Evolutionary conservation across 2,888 invertebrate species (phyloP).

Genomic region (Mimas tiliae): DNA sequence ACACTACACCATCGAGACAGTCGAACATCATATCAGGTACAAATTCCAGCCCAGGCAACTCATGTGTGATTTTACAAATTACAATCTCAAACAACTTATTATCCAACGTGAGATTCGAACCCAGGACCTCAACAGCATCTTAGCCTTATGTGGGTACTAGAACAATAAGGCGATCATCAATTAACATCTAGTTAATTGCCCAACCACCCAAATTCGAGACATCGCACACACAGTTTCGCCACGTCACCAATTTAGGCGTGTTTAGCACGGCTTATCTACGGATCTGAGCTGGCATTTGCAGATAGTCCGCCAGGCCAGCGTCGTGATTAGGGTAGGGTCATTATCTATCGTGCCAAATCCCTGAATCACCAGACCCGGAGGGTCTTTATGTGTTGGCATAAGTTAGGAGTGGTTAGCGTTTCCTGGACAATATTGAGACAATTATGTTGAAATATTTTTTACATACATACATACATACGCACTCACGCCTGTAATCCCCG

Average conservation of each 20-base stretch:
- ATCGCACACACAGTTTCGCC: background rate
- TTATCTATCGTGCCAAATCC: slow-evolving; percentile 40
- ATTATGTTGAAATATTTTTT: no score
- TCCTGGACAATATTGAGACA: background rate
- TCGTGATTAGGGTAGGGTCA: slow-evolving; percentile 42
- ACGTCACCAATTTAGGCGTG: slow-evolving; percentile 16
- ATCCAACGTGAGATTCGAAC: no score
- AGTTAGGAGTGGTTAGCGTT: background rate
- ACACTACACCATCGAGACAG: no score
- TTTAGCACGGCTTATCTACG: slow-evolving; percentile 14
- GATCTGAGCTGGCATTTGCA: slow-evolving; percentile 21
- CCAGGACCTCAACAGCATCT: no score
- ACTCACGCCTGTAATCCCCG: no score
- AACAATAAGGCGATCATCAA: background rate
- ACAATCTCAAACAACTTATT: no score
- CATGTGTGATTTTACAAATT: no score
- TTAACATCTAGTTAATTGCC: background rate
- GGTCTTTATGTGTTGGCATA: slow-evolving; percentile 40
- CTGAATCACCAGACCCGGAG: slow-evolving; percentile 45
- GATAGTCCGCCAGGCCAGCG: slow-evolving; percentile 19
- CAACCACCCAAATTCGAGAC: background rate
- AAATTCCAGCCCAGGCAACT: no score
- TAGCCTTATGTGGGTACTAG: no score
- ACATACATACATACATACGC: no score
- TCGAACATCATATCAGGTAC: no score